A percentile compares a stretch with the other conserved stretches of the same genome.
Conservation (phyloP, 2,113 vertebrate genomes). For the Centropus unirufus region DNA sequence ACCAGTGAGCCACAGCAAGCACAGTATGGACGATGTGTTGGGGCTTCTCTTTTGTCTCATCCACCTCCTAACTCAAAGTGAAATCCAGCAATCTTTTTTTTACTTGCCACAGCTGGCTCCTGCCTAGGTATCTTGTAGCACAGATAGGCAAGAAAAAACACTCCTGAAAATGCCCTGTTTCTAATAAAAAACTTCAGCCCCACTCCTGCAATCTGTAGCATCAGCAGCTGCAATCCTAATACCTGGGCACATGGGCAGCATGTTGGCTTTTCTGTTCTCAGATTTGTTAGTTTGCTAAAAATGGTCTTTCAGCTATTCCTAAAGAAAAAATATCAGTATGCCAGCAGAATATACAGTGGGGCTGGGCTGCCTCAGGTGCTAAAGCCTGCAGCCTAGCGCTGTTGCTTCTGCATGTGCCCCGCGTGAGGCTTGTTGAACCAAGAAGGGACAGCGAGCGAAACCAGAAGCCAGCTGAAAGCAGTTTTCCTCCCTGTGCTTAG, state of each 20-base stretch:
- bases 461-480: not conserved
- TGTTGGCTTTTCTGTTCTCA: not conserved
- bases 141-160: not conserved
- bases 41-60: not conserved
- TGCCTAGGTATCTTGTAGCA: not conserved
- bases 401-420: not conserved
- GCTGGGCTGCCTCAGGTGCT: not conserved
- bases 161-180: not conserved
- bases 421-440: not conserved
- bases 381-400: not conserved
- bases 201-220: not conserved
- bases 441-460: not conserved
- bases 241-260: not conserved
- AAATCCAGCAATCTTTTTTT: not conserved
- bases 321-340: not conserved
- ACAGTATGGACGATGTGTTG: not conserved
- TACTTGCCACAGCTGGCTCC: not conserved
- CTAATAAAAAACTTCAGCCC: not conserved
- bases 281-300: not conserved
- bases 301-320: not conserved
- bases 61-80: not conserved
- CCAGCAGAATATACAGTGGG: fast-evolving
- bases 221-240: not conserved
- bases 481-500: not conserved
- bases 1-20: not conserved